These are phyloP conservation scores for Heliconius erato DNA, from an alignment of 2,888 invertebrate species.

Conservation along the genomic window DNA sequence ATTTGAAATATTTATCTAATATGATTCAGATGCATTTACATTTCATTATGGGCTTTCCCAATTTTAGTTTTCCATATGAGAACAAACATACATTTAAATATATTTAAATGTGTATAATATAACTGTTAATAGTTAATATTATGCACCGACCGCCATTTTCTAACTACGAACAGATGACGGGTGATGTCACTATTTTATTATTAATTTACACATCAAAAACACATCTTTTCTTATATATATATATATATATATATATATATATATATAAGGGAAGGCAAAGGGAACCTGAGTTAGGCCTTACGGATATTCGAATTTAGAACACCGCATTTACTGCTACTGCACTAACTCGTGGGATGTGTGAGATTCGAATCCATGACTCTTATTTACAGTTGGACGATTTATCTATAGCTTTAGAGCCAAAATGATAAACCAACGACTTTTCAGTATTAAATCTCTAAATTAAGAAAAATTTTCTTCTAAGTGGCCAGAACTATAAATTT, in stretches of 20 bases:
- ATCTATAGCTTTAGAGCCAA: background rate
- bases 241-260: no score
- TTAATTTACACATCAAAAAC: background rate
- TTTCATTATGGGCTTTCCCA: constrained; percentile 4
- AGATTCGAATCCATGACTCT: background rate
- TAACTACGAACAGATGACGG: background rate
- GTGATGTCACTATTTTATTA: constrained; percentile 14
- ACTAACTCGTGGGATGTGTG: background rate
- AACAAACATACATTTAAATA: background rate
- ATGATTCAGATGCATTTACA: background rate
- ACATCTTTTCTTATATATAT: background rate
- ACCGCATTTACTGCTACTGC: no score
- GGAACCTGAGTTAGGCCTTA: no score
- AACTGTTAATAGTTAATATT: background rate
- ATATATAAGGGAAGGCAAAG: background rate
- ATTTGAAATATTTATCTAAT: background rate
- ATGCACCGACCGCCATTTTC: background rate
- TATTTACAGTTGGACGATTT: no score
- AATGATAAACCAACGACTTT: background rate
- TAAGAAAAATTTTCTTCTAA: background rate
- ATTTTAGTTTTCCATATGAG: background rate
- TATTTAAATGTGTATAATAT: background rate
- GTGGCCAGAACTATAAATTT: background rate
- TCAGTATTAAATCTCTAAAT: background rate
- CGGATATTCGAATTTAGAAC: no score